These are phyloP conservation scores for Charaxes varanes DNA, from an alignment of 1,140 invertebrate genomes.

Conservation along the genomic window DNA sequence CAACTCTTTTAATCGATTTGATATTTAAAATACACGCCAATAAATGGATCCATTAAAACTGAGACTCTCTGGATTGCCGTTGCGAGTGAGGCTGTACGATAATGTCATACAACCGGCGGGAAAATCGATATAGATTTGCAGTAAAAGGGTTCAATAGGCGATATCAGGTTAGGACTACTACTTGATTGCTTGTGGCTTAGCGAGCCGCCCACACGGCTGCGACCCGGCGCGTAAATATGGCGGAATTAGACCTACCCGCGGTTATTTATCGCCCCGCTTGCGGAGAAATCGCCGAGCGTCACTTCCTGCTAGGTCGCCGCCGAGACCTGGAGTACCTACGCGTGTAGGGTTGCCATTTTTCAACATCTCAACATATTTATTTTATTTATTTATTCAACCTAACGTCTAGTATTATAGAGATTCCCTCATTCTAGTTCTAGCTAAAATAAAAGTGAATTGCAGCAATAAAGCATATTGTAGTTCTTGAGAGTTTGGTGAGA, in stretches of 20 bases:
- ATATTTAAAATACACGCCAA: constrained; percentile 17
- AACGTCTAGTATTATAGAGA: no score
- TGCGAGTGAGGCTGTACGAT: constrained; percentile 13
- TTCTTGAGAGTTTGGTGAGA: no score
- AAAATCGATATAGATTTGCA: constrained; percentile 23
- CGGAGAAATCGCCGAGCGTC: constrained; percentile 49
- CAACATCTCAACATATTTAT: no score
- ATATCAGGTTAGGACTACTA: constrained; percentile 37
- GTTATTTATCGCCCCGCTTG: constrained; percentile 49
- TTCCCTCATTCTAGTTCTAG: no score
- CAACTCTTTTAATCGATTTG: constrained; percentile 17
- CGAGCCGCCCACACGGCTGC: constrained; percentile 35
- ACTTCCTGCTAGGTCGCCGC: constrained; percentile 52
- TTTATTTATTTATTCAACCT: no score
- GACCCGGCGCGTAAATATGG: constrained; percentile 51
- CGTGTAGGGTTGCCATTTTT: constrained; percentile 6
- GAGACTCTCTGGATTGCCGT: constrained; percentile 14
- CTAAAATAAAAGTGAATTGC: no score
- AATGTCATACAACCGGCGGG: constrained; percentile 30
- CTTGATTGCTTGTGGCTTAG: constrained; percentile 41
- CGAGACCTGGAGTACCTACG: constrained; percentile 28
- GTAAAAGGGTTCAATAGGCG: constrained; percentile 33
- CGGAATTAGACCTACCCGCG: constrained; percentile 59
- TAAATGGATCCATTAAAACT: constrained; percentile 22
- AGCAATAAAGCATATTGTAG: no score